Evolutionary conservation across 1,140 invertebrate genomes (phyloP).

Genomic region (Cherax destructor): DNA sequence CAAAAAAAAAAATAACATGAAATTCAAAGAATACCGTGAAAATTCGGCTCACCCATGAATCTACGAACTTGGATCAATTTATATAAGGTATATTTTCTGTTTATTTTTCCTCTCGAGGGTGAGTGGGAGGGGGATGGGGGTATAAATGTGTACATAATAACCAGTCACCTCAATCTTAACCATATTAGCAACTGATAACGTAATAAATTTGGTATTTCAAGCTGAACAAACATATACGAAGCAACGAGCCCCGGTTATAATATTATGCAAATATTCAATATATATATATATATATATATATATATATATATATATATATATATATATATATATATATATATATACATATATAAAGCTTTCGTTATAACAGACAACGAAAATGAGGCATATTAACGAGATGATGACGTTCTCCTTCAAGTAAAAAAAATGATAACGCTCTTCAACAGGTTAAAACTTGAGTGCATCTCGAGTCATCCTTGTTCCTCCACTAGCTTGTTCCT

Average conservation of each 20-base stretch:
- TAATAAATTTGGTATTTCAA: constrained; percentile 15
- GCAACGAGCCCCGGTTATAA: constrained; percentile 24
- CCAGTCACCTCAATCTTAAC: background rate
- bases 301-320: constrained; percentile 23
- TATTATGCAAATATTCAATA: constrained; percentile 60
- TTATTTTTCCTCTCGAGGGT: too few relatives aligned
- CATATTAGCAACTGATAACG: constrained; percentile 21
- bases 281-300: background rate
- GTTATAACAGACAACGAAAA: constrained; percentile 6
- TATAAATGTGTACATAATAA: background rate
- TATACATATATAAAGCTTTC: too few relatives aligned
- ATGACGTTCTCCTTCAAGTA: background rate
- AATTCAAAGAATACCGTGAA: too few relatives aligned
- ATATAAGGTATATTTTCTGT: too few relatives aligned
- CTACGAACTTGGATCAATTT: too few relatives aligned
- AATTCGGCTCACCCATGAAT: too few relatives aligned
- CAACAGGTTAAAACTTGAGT: too few relatives aligned
- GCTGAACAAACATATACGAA: constrained; percentile 45
- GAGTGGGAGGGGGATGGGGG: background rate
- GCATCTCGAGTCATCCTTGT: too few relatives aligned
- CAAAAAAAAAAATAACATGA: too few relatives aligned
- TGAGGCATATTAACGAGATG: background rate
- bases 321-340: too few relatives aligned
- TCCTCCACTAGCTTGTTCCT: too few relatives aligned
- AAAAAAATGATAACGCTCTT: background rate